Evolutionary conservation across 2,888 invertebrate species (phyloP).

Genomic region (Carabus problematicus): DNA sequence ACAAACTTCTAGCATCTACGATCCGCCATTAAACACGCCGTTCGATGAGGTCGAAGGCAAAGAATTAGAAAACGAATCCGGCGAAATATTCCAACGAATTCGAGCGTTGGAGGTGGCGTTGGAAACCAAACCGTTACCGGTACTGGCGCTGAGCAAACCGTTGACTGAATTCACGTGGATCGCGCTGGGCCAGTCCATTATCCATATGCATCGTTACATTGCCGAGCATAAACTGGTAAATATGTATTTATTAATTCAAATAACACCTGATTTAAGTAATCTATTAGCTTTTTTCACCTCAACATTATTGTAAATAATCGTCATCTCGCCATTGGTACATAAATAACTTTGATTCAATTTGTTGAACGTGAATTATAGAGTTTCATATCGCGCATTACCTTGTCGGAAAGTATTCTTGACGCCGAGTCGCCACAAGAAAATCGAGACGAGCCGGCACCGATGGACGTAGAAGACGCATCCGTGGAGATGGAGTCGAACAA

Average conservation of each 20-base stretch:
- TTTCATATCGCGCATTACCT: slow-evolving; percentile 28
- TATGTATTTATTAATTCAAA: slow-evolving; percentile 26
- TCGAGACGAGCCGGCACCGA: slow-evolving; percentile 43
- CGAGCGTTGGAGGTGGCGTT: slow-evolving; percentile 64
- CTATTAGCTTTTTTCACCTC: too few species aligned
- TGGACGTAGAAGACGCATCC: slow-evolving; percentile 52
- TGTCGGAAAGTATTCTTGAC: slow-evolving; percentile 17
- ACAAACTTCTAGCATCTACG: slow-evolving; percentile 53
- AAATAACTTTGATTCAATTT: too few species aligned
- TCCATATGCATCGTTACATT: slow-evolving; percentile 71
- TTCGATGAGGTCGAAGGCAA: slow-evolving; percentile 65
- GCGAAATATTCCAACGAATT: slow-evolving; percentile 64
- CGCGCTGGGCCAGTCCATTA: slow-evolving; percentile 70
- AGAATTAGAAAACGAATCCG: slow-evolving; percentile 66
- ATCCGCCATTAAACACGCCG: slow-evolving; percentile 58
- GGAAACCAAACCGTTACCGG: slow-evolving; percentile 62
- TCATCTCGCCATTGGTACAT: too few species aligned
- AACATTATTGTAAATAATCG: too few species aligned
- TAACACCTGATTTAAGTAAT: too few species aligned
- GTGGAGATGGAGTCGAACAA: too few species aligned
- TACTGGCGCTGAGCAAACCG: slow-evolving; percentile 67
- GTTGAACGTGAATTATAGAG: slow-evolving; percentile 11
- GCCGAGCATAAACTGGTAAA: slow-evolving; percentile 64
- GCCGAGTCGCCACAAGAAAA: slow-evolving; percentile 37
- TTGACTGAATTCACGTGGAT: slow-evolving; percentile 69